A percentile compares a stretch with the other conserved stretches of the same genome.
Evolutionary conservation across 2,888 invertebrate species (phyloP).

Genomic region (Pseudococcus viburni): DNA sequence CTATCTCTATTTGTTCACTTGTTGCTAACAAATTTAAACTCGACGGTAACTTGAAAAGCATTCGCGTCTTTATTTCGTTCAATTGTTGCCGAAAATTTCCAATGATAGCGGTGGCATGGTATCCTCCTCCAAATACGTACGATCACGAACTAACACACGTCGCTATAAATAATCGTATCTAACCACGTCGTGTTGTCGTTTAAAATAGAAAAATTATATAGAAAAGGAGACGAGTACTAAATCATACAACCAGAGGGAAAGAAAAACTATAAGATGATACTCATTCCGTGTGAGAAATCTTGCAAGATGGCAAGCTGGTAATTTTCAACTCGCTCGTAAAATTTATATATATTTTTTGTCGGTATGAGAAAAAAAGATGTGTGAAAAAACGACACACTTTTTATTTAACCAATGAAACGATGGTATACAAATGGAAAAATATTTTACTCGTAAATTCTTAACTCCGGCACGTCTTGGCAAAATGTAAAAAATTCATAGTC

Average conservation of each 20-base stretch:
- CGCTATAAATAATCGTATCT: not conserved
- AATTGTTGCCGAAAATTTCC: conserved; percentile 3
- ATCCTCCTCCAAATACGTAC: not conserved
- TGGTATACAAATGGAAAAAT: conserved; percentile 14
- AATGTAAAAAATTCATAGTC: conserved; percentile 14
- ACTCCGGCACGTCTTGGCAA: not conserved
- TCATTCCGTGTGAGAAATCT: conserved; percentile 14
- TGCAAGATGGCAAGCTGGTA: conserved; percentile 7
- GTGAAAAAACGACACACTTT: conserved; percentile 5
- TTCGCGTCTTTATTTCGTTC: not conserved
- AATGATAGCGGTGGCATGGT: not conserved
- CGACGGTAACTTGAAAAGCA: not conserved
- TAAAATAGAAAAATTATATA: not conserved
- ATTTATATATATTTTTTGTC: conserved; percentile 7
- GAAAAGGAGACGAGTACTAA: not conserved
- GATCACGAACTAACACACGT: not conserved
- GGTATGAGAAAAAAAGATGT: conserved; percentile 1
- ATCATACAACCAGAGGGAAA: not conserved
- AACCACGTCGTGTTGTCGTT: not conserved
- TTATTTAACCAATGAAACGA: conserved; percentile 14
- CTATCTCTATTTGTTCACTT: conserved; percentile 14
- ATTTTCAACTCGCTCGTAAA: conserved; percentile 14
- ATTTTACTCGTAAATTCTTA: conserved; percentile 5
- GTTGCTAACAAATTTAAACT: not conserved
- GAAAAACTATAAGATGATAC: conserved; percentile 1